Evolutionary conservation across 2,797 vertebrate species (phyloP), one percentile per base, ranked within the genome.

Genomic region (Pipistrellus kuhlii): DNA sequence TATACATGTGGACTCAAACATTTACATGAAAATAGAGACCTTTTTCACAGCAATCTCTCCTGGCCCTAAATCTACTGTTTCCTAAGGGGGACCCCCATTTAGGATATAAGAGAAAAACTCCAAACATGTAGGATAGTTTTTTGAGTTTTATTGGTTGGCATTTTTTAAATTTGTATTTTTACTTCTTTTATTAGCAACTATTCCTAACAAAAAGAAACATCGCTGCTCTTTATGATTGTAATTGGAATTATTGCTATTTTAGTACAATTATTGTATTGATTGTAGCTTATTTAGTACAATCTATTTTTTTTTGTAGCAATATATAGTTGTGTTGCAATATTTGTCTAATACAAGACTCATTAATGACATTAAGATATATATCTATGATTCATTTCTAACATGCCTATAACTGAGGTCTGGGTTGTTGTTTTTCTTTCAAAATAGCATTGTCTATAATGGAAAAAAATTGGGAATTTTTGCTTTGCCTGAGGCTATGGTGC

Each of bases 161-260:
- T 78, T 11, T 78, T 32, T 64, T 15, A 57, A 13, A 35, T 68
- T 94, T 93, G 12, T 27, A 66, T 44, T 90, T 93, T 95, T 51
- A 25, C 2, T 25, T 88, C 4, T 51, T 80, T 87, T 25, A 8
- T 25, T 66, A 75, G 18, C 23, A 84, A 32, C 12, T 92, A 8
- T 86, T 0, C 44, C 17, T 32, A 76, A 76, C 4, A 38, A 48
- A 93, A 80, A 10, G 62, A 82, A 96, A 90, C 81, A 62, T 71
- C 59, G 5, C 5, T 87, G 8, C 46, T 64, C 8, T 55, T 75
- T 13, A 62, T 90, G 18, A 55, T 69, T 94, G 77, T 66, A 90
- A 87, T 89, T 89, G 1, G 80, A 89, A 69, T 72, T 72, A 46
- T 35, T 95, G 5, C 75, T 86, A n/a, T 81, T 92, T 91, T 92